Percentiles rank a stretch among this genome's conserved stretches.
These are phyloP conservation scores for Asarcornis scutulata DNA, from an alignment of 2,113 vertebrate genomes.

Conservation along the genomic window DNA sequence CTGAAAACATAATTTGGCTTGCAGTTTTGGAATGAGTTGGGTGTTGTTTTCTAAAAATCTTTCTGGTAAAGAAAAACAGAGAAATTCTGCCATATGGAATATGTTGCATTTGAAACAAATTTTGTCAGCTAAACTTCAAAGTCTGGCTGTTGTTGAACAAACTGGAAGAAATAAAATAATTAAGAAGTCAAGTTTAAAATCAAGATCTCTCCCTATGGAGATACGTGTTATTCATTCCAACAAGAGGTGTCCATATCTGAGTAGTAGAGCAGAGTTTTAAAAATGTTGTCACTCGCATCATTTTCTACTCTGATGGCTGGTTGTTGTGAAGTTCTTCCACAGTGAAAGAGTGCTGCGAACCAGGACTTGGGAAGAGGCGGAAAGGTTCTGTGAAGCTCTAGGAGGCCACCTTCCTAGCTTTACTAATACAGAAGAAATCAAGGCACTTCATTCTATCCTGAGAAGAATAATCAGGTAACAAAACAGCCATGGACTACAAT, in stretches of 20 bases:
- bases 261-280: not conserved
- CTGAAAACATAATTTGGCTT: not conserved
- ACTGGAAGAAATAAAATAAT: not conserved
- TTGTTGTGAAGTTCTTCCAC: slow-evolving; percentile 86
- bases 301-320: not conserved
- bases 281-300: not conserved
- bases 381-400: slow-evolving; percentile 89
- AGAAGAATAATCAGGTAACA: slow-evolving; percentile 85
- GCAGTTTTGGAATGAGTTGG: not conserved
- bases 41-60: slow-evolving; percentile 20
- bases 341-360: slow-evolving; percentile 87
- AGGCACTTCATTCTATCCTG: slow-evolving; percentile 79
- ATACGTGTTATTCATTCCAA: not conserved
- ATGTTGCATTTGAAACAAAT: not conserved
- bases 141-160: slow-evolving; percentile 16
- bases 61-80: slow-evolving; percentile 14
- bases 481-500: not conserved
- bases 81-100: not conserved
- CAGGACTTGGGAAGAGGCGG: slow-evolving; percentile 93
- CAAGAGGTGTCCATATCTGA: not conserved
- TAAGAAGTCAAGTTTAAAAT: not conserved
- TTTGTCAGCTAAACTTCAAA: not conserved
- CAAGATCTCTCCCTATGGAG: not conserved
- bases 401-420: slow-evolving; percentile 92
- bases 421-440: slow-evolving; percentile 79